A percentile compares a stretch with the other conserved stretches of the same genome.
Evolutionary conservation across 2,113 vertebrate genomes (phyloP).

Genomic region (Tachuris rubrigastra): DNA sequence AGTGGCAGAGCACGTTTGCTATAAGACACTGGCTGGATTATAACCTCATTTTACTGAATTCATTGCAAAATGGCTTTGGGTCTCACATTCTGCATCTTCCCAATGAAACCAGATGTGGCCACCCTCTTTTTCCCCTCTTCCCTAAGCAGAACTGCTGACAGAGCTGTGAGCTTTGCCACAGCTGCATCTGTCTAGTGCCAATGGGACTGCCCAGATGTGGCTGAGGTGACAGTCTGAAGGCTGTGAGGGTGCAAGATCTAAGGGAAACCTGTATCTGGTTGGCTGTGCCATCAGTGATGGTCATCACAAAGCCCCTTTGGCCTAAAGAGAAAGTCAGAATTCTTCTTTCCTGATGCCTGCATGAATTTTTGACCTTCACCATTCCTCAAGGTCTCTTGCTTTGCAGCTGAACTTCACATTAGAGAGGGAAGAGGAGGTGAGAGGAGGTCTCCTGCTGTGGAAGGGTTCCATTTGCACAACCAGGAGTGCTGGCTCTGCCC

Average conservation of each 20-base stretch:
- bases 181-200: neutral
- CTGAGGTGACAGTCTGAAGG: neutral
- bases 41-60: neutral
- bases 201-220: neutral
- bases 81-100: neutral
- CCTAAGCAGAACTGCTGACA: neutral
- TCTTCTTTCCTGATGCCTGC: neutral
- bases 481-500: neutral
- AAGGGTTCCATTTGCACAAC: neutral
- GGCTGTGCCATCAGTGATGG: neutral
- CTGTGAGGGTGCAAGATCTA: neutral
- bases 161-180: neutral
- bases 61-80: neutral
- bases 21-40: neutral
- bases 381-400: neutral
- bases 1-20: slow-evolving; percentile 1
- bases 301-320: neutral
- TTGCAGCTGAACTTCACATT: neutral
- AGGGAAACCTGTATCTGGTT: neutral
- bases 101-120: neutral
- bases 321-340: neutral
- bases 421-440: neutral
- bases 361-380: neutral
- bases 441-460: neutral
- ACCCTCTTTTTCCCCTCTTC: neutral